phyloP scores from a whole-genome alignment of 1,140 invertebrate species.

The Hypothenemus hampei region DNA sequence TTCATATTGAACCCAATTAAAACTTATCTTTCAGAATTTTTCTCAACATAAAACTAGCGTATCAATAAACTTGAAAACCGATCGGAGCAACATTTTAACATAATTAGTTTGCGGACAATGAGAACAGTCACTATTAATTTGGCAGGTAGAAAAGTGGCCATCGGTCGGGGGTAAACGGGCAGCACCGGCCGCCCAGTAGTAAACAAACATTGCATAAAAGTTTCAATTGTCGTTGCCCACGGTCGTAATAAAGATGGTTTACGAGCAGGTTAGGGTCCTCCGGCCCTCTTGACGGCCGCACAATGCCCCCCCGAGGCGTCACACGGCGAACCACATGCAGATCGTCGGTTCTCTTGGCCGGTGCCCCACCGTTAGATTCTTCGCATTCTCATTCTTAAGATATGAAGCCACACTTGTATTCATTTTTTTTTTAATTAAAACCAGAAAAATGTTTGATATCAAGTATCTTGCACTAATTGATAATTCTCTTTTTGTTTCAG shows the following conservation, averaged over 20 bases:
- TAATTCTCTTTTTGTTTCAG: conserved; percentile 17
- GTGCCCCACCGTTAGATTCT: conserved; percentile 4
- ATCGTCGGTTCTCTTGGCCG: conserved; percentile 1
- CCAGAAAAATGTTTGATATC: too few relatives aligned
- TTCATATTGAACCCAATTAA: too few relatives aligned
- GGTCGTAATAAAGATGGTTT: conserved; percentile 30
- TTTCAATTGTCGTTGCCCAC: conserved; percentile 28
- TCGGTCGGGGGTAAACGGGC: not conserved
- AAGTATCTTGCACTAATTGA: too few relatives aligned
- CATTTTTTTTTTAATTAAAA: too few relatives aligned
- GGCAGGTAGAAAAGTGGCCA: too few relatives aligned
- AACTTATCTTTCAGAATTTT: too few relatives aligned
- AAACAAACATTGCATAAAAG: conserved; percentile 32
- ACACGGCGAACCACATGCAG: conserved; percentile 25
- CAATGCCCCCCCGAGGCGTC: conserved; percentile 27
- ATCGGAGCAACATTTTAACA: too few relatives aligned
- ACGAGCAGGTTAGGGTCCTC: conserved; percentile 17
- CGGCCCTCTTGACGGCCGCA: conserved; percentile 28
- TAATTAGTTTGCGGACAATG: too few relatives aligned
- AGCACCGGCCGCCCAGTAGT: conserved; percentile 17
- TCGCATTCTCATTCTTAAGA: conserved; percentile 2
- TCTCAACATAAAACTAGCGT: too few relatives aligned
- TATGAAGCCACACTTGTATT: too few relatives aligned
- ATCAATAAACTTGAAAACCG: too few relatives aligned
- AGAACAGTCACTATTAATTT: too few relatives aligned